Percentiles rank a stretch among this genome's conserved stretches.
Conservation (phyloP, 2,888 invertebrate genomes). For the Euphydryas editha region DNA sequence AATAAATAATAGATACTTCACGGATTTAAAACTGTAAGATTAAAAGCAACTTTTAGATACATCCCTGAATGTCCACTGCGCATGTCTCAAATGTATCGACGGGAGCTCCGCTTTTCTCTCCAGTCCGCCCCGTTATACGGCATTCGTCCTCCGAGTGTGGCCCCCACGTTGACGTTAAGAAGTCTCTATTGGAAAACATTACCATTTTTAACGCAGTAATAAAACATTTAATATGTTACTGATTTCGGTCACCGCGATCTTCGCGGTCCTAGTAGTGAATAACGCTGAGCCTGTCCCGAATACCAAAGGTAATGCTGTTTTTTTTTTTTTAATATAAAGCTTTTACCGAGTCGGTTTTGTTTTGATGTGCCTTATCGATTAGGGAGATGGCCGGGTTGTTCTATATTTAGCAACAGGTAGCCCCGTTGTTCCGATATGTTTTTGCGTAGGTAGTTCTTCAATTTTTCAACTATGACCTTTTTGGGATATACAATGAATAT, state of each 20-base stretch:
- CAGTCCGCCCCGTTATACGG: slow-evolving; percentile 57
- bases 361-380: slow-evolving; percentile 63
- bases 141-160: slow-evolving; percentile 70
- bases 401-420: slow-evolving; percentile 82
- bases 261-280: slow-evolving; percentile 69
- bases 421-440: slow-evolving; percentile 55
- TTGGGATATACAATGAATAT: slow-evolving; percentile 6
- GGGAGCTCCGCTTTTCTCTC: slow-evolving; percentile 55
- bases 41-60: slow-evolving; percentile 43
- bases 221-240: slow-evolving; percentile 61
- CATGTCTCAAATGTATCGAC: slow-evolving; percentile 82
- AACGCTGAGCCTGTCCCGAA: slow-evolving; percentile 71
- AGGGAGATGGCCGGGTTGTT: slow-evolving; percentile 58
- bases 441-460: slow-evolving; percentile 68
- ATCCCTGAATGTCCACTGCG: slow-evolving; percentile 72
- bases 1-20: too few species aligned
- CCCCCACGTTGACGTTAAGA: slow-evolving; percentile 55
- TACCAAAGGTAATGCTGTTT: slow-evolving; percentile 64
- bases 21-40: too few species aligned
- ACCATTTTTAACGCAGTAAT: slow-evolving; percentile 9
- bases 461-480: slow-evolving; percentile 55
- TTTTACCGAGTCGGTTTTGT: slow-evolving; percentile 35
- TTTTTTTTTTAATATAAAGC: slow-evolving; percentile 18
- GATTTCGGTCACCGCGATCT: slow-evolving; percentile 69
- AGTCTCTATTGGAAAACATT: slow-evolving; percentile 9